Evolutionary conservation across 2,888 invertebrate genomes (phyloP).

Genomic region (Microctonus brassicae): DNA sequence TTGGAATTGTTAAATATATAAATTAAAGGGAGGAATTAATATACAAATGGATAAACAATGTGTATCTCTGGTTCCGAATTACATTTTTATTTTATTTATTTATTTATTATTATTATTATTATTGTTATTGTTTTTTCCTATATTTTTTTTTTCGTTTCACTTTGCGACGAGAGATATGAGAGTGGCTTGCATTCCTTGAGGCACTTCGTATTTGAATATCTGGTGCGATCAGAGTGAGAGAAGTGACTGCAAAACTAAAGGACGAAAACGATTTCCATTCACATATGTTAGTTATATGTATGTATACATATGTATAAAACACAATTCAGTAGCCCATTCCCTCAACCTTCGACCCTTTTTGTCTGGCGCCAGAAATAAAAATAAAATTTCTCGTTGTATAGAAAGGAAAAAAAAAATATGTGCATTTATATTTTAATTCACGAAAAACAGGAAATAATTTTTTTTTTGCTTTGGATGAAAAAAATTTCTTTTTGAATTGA

Average conservation of each 20-base stretch:
- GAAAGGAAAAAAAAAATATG: constrained; percentile 1
- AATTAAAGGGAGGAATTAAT: background rate
- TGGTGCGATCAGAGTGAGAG: constrained; percentile 45
- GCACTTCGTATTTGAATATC: constrained; percentile 57
- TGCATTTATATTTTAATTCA: constrained; percentile 9
- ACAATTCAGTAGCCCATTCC: constrained; percentile 26
- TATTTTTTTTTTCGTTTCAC: background rate
- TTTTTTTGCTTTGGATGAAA: no score
- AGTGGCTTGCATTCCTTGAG: constrained; percentile 55
- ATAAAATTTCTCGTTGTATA: no score
- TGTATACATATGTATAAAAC: background rate
- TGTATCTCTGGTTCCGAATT: no score
- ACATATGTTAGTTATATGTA: background rate
- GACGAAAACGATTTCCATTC: constrained; percentile 9
- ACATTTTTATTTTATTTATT: background rate
- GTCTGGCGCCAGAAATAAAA: constrained; percentile 29
- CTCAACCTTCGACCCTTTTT: constrained; percentile 46
- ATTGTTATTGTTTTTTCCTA: background rate
- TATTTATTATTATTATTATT: no score
- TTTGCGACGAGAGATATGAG: background rate
- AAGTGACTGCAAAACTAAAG: background rate
- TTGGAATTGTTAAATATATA: background rate
- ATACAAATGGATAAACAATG: background rate
- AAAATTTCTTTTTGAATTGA: no score
- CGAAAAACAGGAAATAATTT: no score